Percentiles rank a stretch among this genome's conserved stretches.
These are phyloP conservation scores for Pseudomyrmex gracilis DNA, from an alignment of 1,140 invertebrate genomes.

Conservation along the genomic window DNA sequence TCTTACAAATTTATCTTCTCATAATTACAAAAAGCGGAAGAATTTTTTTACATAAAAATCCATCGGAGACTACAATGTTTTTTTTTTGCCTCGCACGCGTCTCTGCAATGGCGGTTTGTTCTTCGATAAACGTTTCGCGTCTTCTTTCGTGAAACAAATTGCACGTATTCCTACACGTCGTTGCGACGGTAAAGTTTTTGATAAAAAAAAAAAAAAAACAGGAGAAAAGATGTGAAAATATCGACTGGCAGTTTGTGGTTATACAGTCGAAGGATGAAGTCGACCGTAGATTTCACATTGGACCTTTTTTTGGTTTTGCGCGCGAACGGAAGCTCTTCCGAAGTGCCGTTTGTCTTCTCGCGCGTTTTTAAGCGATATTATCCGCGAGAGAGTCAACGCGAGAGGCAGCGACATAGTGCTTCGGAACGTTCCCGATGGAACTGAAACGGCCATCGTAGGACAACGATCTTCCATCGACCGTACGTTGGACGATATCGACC, in stretches of 20 bases:
- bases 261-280: background rate
- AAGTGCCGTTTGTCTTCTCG: background rate
- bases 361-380: constrained; percentile 44
- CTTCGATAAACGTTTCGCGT: too few species aligned
- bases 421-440: constrained; percentile 39
- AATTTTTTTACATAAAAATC: too few species aligned
- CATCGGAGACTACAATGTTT: too few species aligned
- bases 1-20: too few species aligned
- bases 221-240: too few species aligned
- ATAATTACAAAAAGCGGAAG: too few species aligned
- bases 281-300: background rate
- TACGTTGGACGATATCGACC: constrained; percentile 45
- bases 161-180: background rate
- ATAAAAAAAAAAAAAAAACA: too few species aligned
- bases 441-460: constrained; percentile 47
- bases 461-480: constrained; percentile 58
- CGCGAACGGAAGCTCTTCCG: background rate
- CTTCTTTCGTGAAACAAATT: too few species aligned
- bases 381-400: constrained; percentile 24
- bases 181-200: too few species aligned
- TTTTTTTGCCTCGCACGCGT: too few species aligned
- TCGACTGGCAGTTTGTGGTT: too few species aligned
- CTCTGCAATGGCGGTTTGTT: too few species aligned
- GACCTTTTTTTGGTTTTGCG: background rate
- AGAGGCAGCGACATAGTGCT: constrained; percentile 9